Evolutionary conservation across 1,140 invertebrate species (phyloP).

Genomic region (Danaus melanippus): DNA sequence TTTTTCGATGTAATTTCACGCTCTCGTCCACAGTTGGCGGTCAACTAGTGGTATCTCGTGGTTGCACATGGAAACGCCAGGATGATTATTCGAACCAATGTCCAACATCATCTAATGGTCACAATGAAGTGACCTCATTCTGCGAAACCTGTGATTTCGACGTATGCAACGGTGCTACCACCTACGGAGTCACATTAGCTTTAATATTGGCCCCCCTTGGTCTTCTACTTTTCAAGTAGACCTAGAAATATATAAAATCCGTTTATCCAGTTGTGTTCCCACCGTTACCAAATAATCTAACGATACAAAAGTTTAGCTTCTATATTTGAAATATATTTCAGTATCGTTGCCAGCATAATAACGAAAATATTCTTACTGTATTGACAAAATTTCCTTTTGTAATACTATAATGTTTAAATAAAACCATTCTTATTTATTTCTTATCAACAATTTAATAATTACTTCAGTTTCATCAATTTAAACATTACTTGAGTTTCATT

Average conservation of each 20-base stretch:
- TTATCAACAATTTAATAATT: no score
- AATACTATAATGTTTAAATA: no score
- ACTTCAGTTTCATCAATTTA: no score
- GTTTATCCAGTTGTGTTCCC: constrained; percentile 22
- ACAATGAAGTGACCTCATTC: constrained; percentile 71
- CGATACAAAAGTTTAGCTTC: neutral
- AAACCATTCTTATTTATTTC: no score
- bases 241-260: constrained; percentile 13
- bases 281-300: constrained; percentile 24
- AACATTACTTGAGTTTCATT: no score
- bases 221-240: constrained; percentile 59
- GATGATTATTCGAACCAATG: constrained; percentile 72
- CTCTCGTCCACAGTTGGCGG: constrained; percentile 63
- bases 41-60: constrained; percentile 61
- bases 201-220: constrained; percentile 56
- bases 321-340: neutral
- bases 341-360: neutral
- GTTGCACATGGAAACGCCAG: constrained; percentile 72
- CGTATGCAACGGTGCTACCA: constrained; percentile 66
- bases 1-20: neutral
- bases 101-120: constrained; percentile 55
- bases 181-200: constrained; percentile 56
- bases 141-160: constrained; percentile 72
- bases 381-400: no score
- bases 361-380: no score